Percentiles rank a stretch among this genome's conserved stretches.
phyloP scores from a whole-genome alignment of 2,888 invertebrate species.

The Oscheius sp. region DNA sequence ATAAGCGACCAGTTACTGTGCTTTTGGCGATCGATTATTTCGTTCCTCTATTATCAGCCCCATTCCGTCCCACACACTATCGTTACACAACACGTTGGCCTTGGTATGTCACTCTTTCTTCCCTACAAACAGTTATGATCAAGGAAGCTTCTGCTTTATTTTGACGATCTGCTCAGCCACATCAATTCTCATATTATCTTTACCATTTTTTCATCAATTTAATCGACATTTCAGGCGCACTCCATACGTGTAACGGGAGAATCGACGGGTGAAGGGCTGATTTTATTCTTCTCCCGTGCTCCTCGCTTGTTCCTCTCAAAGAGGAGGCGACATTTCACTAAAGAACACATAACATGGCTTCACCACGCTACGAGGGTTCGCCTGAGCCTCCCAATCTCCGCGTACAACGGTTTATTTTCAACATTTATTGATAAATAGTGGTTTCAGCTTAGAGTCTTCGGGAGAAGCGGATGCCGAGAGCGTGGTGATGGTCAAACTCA shows the following conservation, averaged over 20 bases:
- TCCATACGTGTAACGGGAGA: slow-evolving; percentile 27
- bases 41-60: slow-evolving; percentile 38
- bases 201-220: slow-evolving; percentile 3
- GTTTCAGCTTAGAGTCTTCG: slow-evolving; percentile 35
- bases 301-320: slow-evolving; percentile 22
- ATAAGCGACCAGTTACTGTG: background rate
- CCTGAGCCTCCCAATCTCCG: slow-evolving; percentile 36
- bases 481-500: slow-evolving; percentile 62
- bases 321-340: slow-evolving; percentile 19
- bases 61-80: slow-evolving; percentile 32
- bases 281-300: slow-evolving; percentile 15
- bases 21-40: slow-evolving; percentile 39
- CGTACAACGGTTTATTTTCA: slow-evolving; percentile 19
- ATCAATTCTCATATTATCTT: background rate
- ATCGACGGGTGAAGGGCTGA: slow-evolving; percentile 14
- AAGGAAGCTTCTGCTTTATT: too few species aligned
- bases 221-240: slow-evolving; percentile 22
- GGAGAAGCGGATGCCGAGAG: slow-evolving; percentile 30
- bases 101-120: slow-evolving; percentile 26
- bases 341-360: slow-evolving; percentile 30
- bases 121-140: background rate
- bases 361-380: slow-evolving; percentile 41
- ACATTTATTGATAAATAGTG: background rate
- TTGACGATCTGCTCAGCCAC: background rate
- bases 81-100: slow-evolving; percentile 35